These are phyloP conservation scores for Pyrrhopygopsis socrates DNA, from an alignment of 2,888 invertebrate genomes.

Conservation along the genomic window DNA sequence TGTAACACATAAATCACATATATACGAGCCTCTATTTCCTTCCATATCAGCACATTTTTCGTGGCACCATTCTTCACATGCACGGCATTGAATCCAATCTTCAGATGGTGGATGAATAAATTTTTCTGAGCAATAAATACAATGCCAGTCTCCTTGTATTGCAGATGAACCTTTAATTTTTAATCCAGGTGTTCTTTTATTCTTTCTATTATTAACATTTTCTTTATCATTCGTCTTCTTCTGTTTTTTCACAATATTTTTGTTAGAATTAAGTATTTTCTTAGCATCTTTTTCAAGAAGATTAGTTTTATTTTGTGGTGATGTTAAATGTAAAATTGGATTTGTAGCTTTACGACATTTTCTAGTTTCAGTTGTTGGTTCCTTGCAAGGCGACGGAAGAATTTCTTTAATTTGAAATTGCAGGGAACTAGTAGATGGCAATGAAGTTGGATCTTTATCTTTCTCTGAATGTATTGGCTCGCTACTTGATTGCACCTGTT, in stretches of 20 bases:
- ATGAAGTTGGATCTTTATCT: background rate
- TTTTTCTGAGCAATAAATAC: background rate
- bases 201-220: background rate
- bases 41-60: constrained; percentile 13
- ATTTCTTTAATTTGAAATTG: constrained; percentile 7
- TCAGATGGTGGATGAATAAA: constrained; percentile 27
- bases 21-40: background rate
- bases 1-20: constrained; percentile 1
- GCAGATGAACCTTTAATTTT: background rate
- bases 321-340: constrained; percentile 50
- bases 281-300: background rate
- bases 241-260: background rate
- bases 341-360: constrained; percentile 13
- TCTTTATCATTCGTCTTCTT: background rate
- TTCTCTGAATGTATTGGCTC: background rate
- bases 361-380: constrained; percentile 7
- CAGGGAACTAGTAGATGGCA: background rate
- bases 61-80: constrained; percentile 16
- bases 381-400: background rate
- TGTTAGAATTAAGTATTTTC: background rate
- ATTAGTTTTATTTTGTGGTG: constrained; percentile 35
- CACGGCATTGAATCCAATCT: constrained; percentile 56
- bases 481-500: background rate
- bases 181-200: background rate
- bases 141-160: background rate